Base-by-base conservation (phyloP, 2,888 invertebrate genomes). In the Petrolisthes cinctipes region DNA sequence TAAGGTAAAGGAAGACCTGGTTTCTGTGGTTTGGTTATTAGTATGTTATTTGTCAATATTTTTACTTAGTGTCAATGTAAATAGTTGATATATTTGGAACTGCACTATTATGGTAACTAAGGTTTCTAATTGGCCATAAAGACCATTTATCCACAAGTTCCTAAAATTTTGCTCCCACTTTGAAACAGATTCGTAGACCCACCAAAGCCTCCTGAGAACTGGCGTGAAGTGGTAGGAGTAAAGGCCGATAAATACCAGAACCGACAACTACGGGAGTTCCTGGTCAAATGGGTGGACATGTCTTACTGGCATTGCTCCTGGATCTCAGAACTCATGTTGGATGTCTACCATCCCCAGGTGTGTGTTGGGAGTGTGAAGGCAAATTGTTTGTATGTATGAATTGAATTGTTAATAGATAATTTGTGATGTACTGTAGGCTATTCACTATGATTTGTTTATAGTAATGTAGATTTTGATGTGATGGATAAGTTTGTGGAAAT, bases 251-350 rank as follows among this genome's bases (percentile, higher is more conserved):
- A 91, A n/a, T 90, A 89, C 80, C 83, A 88, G n/a, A 85, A 88
- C 51, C 89, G 89, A 20, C 66, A 20, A 17, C 57, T 90, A 56
- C 94, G 99, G 3, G 99, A 99, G 93, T 99, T 97, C 93, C 99
- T 99, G 92, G 97, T 99, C 89, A 99, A 99, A 93, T 99, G 98
- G 98, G 95, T 95, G 88, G 98, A 98, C 90, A 95, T 96, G 93
- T 99, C 99, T 0, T 98, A 98, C 92, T 99, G 99, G 99, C 97
- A 99, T 92, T 99, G 99, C 92, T 96, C 96, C 91, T 99, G 99
- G 99, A 96, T 99, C 68, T 95, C 97, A 0, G 99, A 99, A 93
- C 93, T 98, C 84, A 89, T 91, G 89, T 79, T 91, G 86, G 91
- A 91, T 84, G 91, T 90, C 20, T 91, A 90, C 83, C 91, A 91